phyloP scores from a whole-genome alignment of 2,888 invertebrate species.

The Bursaphelenchus okinawaensis region DNA sequence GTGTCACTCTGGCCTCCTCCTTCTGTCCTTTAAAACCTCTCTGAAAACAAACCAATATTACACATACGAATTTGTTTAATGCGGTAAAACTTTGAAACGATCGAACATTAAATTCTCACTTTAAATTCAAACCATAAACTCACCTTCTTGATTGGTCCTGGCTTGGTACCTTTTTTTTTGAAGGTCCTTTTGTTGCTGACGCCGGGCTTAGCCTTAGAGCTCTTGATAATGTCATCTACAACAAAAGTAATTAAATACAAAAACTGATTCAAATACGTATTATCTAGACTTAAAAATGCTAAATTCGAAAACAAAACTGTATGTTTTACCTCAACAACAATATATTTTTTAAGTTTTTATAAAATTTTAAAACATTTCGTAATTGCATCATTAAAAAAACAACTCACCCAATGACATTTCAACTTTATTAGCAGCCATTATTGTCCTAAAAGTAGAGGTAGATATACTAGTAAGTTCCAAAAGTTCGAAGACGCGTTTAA shows the following conservation, averaged over 20 bases:
- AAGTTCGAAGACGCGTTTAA: slow-evolving; percentile 5
- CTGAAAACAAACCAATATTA: neutral
- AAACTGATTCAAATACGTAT: neutral
- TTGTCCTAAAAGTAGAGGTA: slow-evolving; percentile 1
- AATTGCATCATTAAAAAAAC: neutral
- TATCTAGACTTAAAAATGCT: neutral
- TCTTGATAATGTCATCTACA: slow-evolving; percentile 37
- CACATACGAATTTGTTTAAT: neutral
- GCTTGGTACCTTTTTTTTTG: slow-evolving; percentile 10
- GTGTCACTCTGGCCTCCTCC: neutral
- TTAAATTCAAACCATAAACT: too few species aligned
- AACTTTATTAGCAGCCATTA: slow-evolving; percentile 28
- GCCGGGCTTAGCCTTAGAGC: too few species aligned
- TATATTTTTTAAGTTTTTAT: too few species aligned
- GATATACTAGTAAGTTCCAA: slow-evolving; percentile 6
- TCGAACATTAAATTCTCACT: too few species aligned
- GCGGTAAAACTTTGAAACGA: too few species aligned
- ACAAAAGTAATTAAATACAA: neutral
- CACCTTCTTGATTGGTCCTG: slow-evolving; percentile 19
- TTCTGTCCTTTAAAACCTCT: neutral
- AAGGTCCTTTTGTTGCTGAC: slow-evolving; percentile 16
- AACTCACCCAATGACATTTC: slow-evolving; percentile 33
- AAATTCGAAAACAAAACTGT: neutral
- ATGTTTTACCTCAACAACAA: neutral
- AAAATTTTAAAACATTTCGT: too few species aligned